Evolutionary conservation across 2,797 vertebrate species (phyloP).

Genomic region (Coranthus polyacanthus): DNA sequence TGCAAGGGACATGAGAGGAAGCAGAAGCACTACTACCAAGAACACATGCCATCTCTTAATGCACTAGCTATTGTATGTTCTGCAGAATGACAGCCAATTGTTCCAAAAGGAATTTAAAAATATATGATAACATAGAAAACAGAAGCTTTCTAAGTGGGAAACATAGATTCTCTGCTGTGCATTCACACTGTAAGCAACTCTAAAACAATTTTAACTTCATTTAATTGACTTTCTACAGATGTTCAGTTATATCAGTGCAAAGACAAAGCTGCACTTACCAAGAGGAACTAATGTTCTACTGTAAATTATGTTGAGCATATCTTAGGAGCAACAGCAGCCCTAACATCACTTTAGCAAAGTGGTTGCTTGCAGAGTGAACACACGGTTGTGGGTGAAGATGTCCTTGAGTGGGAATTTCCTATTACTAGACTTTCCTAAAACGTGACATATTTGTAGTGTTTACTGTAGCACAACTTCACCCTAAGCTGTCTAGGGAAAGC

Average conservation of each 20-base stretch:
- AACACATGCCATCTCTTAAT: slow-evolving; percentile 36
- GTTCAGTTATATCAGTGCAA: not conserved
- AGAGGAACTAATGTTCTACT: not conserved
- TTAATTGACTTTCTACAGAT: too few relatives aligned
- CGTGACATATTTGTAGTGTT: not conserved
- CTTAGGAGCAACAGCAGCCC: not conserved
- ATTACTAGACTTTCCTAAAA: not conserved
- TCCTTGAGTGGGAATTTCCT: not conserved
- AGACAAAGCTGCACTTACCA: not conserved
- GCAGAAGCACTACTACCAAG: slow-evolving; percentile 56
- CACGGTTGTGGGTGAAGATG: slow-evolving; percentile 1
- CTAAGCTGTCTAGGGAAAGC: not conserved
- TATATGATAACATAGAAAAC: not conserved
- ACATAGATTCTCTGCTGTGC: slow-evolving; percentile 4
- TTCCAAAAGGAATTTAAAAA: not conserved
- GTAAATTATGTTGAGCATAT: not conserved
- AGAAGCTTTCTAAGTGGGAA: not conserved
- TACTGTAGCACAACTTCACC: not conserved
- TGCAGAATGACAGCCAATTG: too few relatives aligned
- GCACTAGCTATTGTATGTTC: slow-evolving; percentile 12
- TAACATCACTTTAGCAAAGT: not conserved
- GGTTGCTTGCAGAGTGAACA: slow-evolving; percentile 22
- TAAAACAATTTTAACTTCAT: too few relatives aligned
- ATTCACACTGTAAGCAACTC: slow-evolving; percentile 34
- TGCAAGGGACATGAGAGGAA: slow-evolving; percentile 35